phyloP scores from a whole-genome alignment of 2,888 invertebrate genomes.

The Euzetes globulus region DNA sequence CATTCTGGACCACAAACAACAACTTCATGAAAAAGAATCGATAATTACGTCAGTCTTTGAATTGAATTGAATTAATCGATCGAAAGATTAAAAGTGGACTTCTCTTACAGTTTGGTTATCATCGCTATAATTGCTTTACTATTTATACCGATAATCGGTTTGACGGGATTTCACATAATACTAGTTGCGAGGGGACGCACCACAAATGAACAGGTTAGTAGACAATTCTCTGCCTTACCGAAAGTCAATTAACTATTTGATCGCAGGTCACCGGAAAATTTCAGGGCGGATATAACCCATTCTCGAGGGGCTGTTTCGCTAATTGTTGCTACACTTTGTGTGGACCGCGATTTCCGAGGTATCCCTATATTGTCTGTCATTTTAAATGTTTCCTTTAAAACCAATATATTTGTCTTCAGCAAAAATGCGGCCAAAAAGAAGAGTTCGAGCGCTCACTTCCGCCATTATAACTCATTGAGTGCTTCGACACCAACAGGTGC shows the following conservation, averaged over 20 bases:
- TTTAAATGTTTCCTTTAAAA: neutral
- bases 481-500: conserved; percentile 42
- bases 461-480: conserved; percentile 28
- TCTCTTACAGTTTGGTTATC: conserved; percentile 49
- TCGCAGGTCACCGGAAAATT: conserved; percentile 88
- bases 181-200: conserved; percentile 92
- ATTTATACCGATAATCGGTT: conserved; percentile 91
- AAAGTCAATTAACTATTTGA: no score
- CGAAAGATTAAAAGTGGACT: neutral
- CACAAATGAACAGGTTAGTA: conserved; percentile 96
- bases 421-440: conserved; percentile 35
- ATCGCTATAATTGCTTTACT: conserved; percentile 85
- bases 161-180: conserved; percentile 96
- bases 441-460: neutral
- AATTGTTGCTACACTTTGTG: conserved; percentile 93
- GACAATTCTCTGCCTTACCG: no score
- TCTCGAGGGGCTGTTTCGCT: conserved; percentile 86
- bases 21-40: conserved; percentile 68
- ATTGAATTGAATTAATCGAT: no score
- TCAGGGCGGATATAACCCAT: conserved; percentile 96
- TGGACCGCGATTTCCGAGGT: conserved; percentile 97
- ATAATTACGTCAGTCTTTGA: conserved; percentile 52
- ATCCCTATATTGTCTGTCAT: neutral
- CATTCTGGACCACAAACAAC: conserved; percentile 75
- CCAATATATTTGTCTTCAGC: neutral